Evolutionary conservation across 2,797 vertebrate species (phyloP).

Genomic region (Merluccius polli): DNA sequence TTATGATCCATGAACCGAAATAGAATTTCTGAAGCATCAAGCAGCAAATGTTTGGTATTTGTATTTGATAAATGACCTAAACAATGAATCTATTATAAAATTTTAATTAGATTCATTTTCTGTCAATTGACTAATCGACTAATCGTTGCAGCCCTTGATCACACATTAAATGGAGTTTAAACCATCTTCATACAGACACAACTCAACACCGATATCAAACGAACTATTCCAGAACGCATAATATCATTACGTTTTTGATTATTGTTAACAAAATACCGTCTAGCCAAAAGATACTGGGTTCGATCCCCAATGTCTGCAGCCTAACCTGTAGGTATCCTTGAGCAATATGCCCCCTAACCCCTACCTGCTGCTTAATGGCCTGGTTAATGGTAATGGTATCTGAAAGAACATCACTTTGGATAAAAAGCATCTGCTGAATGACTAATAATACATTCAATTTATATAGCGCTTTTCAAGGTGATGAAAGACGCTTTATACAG

Average conservation of each 20-base stretch:
- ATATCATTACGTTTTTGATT: neutral
- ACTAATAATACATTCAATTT: too few species aligned
- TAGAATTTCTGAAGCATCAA: too few species aligned
- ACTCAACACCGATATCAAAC: neutral
- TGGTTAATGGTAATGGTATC: too few species aligned
- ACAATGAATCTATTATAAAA: too few species aligned
- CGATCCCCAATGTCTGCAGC: neutral
- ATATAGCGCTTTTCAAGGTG: too few species aligned
- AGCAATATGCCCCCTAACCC: neutral
- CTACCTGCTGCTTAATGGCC: neutral
- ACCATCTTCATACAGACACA: neutral
- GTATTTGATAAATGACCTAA: too few species aligned
- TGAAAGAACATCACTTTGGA: neutral
- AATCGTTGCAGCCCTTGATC: too few species aligned
- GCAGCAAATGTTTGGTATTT: too few species aligned
- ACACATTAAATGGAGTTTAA: neutral
- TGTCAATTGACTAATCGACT: too few species aligned
- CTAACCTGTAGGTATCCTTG: neutral
- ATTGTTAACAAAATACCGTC: neutral
- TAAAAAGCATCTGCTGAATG: neutral
- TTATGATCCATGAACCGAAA: too few species aligned
- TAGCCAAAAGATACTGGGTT: neutral
- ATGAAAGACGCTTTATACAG: too few species aligned
- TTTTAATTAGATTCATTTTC: too few species aligned
- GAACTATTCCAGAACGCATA: neutral